Conservation (phyloP, 2,888 invertebrate genomes). For the Rhagonycha fulva region DNA sequence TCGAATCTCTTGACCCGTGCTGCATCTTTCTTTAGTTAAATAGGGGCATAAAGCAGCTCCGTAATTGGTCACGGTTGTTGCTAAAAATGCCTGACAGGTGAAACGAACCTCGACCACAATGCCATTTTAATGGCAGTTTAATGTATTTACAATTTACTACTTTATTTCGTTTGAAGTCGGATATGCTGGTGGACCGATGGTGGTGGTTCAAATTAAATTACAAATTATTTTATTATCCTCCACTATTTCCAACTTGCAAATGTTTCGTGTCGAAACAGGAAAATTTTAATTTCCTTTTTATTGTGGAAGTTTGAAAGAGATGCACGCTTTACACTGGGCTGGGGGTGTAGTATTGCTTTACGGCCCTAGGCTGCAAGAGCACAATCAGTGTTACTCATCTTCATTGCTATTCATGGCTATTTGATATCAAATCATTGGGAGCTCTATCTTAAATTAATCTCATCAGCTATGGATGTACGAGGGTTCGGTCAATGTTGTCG, state of each 20-base stretch:
- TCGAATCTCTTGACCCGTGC: slow-evolving; percentile 36
- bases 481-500: slow-evolving; percentile 13
- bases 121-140: slow-evolving; percentile 29
- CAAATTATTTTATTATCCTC: background rate
- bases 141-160: slow-evolving; percentile 30
- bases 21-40: slow-evolving; percentile 27
- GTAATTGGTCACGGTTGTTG: slow-evolving; percentile 32
- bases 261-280: slow-evolving; percentile 5
- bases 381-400: slow-evolving; percentile 49
- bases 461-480: slow-evolving; percentile 36
- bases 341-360: slow-evolving; percentile 18
- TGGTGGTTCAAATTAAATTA: background rate
- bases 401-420: slow-evolving; percentile 48
- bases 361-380: slow-evolving; percentile 38
- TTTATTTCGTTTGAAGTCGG: slow-evolving; percentile 13
- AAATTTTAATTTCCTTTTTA: slow-evolving; percentile 40
- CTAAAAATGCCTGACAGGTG: slow-evolving; percentile 28
- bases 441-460: slow-evolving; percentile 48
- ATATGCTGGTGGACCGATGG: background rate
- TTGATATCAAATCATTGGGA: slow-evolving; percentile 46
- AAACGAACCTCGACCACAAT: slow-evolving; percentile 26
- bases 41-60: slow-evolving; percentile 16
- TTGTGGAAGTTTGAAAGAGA: slow-evolving; percentile 36
- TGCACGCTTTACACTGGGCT: slow-evolving; percentile 34
- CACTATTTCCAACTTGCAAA: background rate